Percentiles rank a stretch among this genome's conserved stretches.
These are phyloP conservation scores for Palythoa caribaeorum DNA, from an alignment of 92 coral and sea anemone genomes.

Conservation along the genomic window DNA sequence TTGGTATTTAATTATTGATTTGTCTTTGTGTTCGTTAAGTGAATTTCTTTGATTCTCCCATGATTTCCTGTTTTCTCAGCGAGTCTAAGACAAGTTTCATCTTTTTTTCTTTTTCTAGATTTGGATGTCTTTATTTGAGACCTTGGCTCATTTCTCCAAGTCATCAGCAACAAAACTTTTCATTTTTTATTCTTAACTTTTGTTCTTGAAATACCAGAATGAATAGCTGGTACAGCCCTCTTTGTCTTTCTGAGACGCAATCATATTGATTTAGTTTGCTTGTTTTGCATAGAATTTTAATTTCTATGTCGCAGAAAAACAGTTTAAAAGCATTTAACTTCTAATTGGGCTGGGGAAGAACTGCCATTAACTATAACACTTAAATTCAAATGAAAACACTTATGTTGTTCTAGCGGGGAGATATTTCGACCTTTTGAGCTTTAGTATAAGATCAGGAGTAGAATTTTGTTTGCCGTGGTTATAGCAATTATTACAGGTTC, in stretches of 20 bases:
- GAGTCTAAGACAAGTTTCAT: neutral
- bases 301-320: neutral
- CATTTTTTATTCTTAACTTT: constrained; percentile 13
- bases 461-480: neutral
- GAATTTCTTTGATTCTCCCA: neutral
- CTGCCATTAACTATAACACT: neutral
- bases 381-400: neutral
- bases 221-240: constrained; percentile 42
- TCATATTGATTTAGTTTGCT: constrained; percentile 42
- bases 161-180: neutral
- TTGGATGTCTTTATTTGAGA: neutral
- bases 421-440: neutral
- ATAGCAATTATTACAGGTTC: neutral
- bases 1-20: constrained; percentile 46
- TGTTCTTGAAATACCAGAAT: constrained; percentile 46
- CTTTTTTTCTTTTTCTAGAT: neutral
- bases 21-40: constrained; percentile 11
- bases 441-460: neutral
- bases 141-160: neutral
- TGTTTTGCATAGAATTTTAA: constrained; percentile 45
- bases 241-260: constrained; percentile 38
- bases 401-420: neutral
- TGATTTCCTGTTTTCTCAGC: constrained; percentile 15
- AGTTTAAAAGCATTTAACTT: constrained; percentile 31
- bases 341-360: neutral